Evolutionary conservation across 2,888 invertebrate genomes (phyloP), one percentile per base, ranked within the genome.

Genomic region (Noctua janthe): DNA sequence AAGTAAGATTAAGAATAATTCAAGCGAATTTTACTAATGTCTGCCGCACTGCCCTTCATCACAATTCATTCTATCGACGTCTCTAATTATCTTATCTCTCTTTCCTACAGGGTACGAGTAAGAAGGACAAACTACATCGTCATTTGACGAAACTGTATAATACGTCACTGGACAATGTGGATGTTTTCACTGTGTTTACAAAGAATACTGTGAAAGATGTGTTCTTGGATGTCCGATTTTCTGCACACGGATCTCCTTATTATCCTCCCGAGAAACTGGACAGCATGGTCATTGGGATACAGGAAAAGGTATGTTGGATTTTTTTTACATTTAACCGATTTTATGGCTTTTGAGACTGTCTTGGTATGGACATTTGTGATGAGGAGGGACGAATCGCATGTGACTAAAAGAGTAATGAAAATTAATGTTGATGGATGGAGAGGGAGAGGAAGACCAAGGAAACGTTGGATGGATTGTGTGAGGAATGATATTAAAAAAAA

Each of bases 241-340:
- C 99, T 0, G 99, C 99, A 0, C 99, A 99, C 92, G 99, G 99
- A 0, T 99, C 99, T 0, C 99, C 99, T 0, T 99, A 99, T 94
- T 99, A 99, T 93, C 98, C 98, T 0, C 97, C 99, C 0, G 99
- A 99, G 94, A 98, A 98, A 92, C 97, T 99, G 15, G 99, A 99
- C 91, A 98, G 99, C 11, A 98, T 99, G 92, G 97, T 98, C n/a
- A 97, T 98, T 13, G 97, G 97, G 80, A 97, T 98, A 91, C 98
- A 98, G 87, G 97, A 97, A 67, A 97, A 98, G 94, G 98, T 98
- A 94, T 89, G 94, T 85, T 66, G 1, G 15, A 35, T 51, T 62
- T 39, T 0, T 29, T 15, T 67, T 6, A 29, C 29, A 1, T n/a
- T 62, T 29, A 15, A 62, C 15, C 29, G 35, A 35, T 64, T 17